A percentile compares a stretch with the other conserved stretches of the same genome.
These are phyloP conservation scores for Troilus luridus DNA, from an alignment of 2,888 invertebrate genomes.

Conservation along the genomic window DNA sequence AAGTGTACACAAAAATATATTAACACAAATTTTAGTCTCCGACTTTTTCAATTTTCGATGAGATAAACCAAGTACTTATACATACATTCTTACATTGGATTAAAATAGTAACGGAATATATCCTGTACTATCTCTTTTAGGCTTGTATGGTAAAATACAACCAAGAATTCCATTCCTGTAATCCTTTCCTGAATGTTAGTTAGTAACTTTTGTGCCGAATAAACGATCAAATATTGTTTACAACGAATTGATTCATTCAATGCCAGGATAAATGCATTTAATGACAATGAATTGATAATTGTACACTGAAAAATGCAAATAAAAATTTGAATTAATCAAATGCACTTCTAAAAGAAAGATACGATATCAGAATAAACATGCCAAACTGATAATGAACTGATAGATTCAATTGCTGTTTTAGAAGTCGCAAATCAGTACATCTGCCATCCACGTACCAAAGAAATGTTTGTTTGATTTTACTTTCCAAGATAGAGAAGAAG, in stretches of 20 bases:
- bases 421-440: background rate
- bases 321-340: background rate
- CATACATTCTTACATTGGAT: no score
- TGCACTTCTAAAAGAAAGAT: background rate
- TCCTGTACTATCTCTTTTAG: no score
- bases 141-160: no score
- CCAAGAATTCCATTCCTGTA: no score
- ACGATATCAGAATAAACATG: background rate
- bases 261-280: background rate
- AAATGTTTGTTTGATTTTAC: background rate
- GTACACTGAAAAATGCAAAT: background rate
- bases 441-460: background rate
- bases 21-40: no score
- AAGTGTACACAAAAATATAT: no score
- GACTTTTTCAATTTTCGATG: no score
- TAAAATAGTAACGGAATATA: no score
- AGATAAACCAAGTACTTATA: no score
- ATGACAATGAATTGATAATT: background rate
- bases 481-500: background rate
- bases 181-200: no score
- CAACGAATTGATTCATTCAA: background rate
- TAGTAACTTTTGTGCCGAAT: no score
- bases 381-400: background rate
- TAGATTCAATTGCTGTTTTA: background rate
- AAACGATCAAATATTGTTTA: no score